phyloP scores from a whole-genome alignment of 2,888 invertebrate genomes.

The Choristoneura rosaceana region DNA sequence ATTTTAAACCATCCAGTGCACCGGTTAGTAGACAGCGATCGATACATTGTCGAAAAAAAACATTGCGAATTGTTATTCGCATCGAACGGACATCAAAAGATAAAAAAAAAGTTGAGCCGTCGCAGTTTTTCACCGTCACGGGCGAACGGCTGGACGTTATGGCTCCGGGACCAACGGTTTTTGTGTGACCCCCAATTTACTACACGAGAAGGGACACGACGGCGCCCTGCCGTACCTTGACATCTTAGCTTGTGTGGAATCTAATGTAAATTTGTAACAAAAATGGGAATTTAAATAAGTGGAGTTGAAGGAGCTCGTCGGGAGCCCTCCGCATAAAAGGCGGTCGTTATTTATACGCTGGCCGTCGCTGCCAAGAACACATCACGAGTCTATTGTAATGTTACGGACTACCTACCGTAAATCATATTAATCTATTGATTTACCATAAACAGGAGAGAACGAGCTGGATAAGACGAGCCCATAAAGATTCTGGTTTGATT shows the following conservation, averaged over 20 bases:
- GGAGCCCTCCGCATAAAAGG: constrained; percentile 74
- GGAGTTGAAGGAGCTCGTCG: constrained; percentile 64
- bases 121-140: constrained; percentile 73
- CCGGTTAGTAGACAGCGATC: constrained; percentile 67
- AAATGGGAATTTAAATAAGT: constrained; percentile 85
- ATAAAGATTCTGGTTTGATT: constrained; percentile 14
- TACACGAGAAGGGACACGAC: constrained; percentile 74
- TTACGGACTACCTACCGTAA: constrained; percentile 27
- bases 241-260: constrained; percentile 76
- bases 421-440: constrained; percentile 35
- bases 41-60: constrained; percentile 63
- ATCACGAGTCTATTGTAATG: constrained; percentile 42
- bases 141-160: constrained; percentile 81
- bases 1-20: constrained; percentile 75
- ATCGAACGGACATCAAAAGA: constrained; percentile 72
- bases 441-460: constrained; percentile 14
- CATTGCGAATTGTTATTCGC: constrained; percentile 74
- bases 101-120: constrained; percentile 69
- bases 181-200: constrained; percentile 84
- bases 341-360: constrained; percentile 74
- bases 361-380: constrained; percentile 68
- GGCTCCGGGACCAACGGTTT: constrained; percentile 81
- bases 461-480: not conserved
- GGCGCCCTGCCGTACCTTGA: constrained; percentile 71
- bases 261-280: constrained; percentile 83